Percentiles rank a stretch among this genome's conserved stretches.
Conservation (phyloP, 92 coral and sea anemone genomes). For the Isaurus tuberculatus region DNA sequence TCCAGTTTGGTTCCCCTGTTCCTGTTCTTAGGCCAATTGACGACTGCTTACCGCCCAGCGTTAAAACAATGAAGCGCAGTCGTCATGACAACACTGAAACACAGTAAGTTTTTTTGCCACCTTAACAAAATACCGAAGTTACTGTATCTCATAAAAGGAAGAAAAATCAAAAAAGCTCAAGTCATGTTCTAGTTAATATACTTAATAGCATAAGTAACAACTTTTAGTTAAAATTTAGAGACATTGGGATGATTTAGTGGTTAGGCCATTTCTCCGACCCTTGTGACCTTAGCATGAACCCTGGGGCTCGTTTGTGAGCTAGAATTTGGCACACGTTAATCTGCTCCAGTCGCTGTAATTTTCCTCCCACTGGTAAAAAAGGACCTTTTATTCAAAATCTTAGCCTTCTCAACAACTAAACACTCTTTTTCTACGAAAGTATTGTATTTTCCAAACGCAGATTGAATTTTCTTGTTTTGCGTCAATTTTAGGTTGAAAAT, state of each 20-base stretch:
- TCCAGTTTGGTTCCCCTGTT: neutral
- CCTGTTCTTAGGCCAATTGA: neutral
- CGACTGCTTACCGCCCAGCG: neutral
- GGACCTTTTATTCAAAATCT: no score
- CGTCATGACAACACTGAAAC: neutral
- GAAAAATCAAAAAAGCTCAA: neutral
- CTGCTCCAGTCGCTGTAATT: no score
- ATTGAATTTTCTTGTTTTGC: no score
- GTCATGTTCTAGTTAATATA: neutral
- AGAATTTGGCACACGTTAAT: no score
- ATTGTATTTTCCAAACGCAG: no score
- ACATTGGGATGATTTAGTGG: neutral
- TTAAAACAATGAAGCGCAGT: slow-evolving; percentile 20
- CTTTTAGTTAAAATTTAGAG: neutral
- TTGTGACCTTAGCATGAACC: no score
- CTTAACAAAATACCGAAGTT: neutral
- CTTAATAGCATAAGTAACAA: neutral
- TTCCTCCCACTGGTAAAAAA: no score
- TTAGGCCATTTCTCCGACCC: neutral
- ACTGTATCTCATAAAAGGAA: neutral
- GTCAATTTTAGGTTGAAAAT: no score
- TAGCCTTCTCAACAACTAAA: no score
- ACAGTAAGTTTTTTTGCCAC: neutral
- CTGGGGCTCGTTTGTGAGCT: no score
- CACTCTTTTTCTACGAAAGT: no score